phyloP scores from a whole-genome alignment of 2,113 vertebrate species.

The Thinocorus orbignyianus region DNA sequence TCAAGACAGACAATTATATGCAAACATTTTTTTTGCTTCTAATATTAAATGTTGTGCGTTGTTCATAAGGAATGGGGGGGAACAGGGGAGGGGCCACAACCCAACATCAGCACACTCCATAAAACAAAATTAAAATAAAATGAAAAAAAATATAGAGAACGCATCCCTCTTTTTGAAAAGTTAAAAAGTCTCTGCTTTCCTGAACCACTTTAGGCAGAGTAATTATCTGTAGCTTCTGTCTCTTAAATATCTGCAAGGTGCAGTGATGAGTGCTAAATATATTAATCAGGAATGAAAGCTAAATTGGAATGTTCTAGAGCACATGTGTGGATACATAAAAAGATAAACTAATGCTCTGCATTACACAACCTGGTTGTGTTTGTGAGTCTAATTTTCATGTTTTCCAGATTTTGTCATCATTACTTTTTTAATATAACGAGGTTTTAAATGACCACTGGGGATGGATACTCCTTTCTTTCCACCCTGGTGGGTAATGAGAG shows the following conservation, averaged over 20 bases:
- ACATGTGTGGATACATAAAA: background rate
- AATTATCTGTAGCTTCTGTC: background rate
- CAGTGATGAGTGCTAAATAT: background rate
- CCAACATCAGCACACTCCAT: background rate
- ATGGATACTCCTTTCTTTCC: constrained; percentile 67
- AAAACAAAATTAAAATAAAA: background rate
- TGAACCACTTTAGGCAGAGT: background rate
- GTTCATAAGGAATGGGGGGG: background rate
- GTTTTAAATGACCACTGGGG: constrained; percentile 80
- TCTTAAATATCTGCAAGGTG: background rate
- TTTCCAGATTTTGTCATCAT: constrained; percentile 71
- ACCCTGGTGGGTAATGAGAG: constrained; percentile 75
- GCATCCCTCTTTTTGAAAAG: background rate
- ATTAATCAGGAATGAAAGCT: background rate
- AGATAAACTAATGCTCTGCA: background rate
- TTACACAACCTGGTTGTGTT: background rate
- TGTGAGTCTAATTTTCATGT: constrained; percentile 67
- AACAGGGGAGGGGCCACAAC: accelerated
- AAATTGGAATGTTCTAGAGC: background rate
- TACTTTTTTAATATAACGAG: constrained; percentile 76
- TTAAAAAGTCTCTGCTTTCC: background rate
- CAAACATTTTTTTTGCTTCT: background rate
- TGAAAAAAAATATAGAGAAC: background rate
- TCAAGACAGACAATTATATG: background rate
- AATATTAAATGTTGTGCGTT: background rate